A percentile compares a stretch with the other conserved stretches of the same genome.
Conservation (phyloP, 2,113 vertebrate species). For the Eublepharis macularius region DNA sequence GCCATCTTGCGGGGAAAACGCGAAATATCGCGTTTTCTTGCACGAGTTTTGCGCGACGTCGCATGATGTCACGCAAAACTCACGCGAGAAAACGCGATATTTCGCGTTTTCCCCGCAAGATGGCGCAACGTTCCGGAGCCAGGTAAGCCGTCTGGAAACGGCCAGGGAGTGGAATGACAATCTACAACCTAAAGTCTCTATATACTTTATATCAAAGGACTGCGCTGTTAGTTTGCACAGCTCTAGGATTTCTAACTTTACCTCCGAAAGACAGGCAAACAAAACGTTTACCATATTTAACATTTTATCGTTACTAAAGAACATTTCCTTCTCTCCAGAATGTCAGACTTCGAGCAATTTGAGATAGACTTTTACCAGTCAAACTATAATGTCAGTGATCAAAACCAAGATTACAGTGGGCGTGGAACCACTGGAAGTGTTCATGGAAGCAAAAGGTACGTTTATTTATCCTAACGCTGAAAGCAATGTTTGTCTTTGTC, state of each 20-base stretch:
- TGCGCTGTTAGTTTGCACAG: neutral
- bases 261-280: neutral
- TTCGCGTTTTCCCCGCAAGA: too few species aligned
- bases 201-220: too few species aligned
- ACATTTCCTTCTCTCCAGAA: conserved; percentile 66
- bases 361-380: conserved; percentile 87
- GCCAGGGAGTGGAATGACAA: too few species aligned
- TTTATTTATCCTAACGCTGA: neutral
- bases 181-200: too few species aligned
- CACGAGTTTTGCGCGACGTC: too few species aligned
- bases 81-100: too few species aligned
- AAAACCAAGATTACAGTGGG: conserved; percentile 63
- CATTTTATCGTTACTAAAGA: conserved; percentile 5
- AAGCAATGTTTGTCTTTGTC: neutral
- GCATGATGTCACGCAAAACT: too few species aligned
- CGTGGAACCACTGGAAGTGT: conserved; percentile 41
- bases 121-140: too few species aligned
- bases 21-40: too few species aligned
- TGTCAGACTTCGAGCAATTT: conserved; percentile 81
- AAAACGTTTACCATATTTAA: neutral
- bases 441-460: conserved; percentile 67
- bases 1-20: too few species aligned
- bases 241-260: neutral
- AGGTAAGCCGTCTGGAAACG: too few species aligned
- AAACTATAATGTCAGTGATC: conserved; percentile 81